Evolutionary conservation across 2,797 vertebrate species (phyloP).

Genomic region (Mallotus villosus): DNA sequence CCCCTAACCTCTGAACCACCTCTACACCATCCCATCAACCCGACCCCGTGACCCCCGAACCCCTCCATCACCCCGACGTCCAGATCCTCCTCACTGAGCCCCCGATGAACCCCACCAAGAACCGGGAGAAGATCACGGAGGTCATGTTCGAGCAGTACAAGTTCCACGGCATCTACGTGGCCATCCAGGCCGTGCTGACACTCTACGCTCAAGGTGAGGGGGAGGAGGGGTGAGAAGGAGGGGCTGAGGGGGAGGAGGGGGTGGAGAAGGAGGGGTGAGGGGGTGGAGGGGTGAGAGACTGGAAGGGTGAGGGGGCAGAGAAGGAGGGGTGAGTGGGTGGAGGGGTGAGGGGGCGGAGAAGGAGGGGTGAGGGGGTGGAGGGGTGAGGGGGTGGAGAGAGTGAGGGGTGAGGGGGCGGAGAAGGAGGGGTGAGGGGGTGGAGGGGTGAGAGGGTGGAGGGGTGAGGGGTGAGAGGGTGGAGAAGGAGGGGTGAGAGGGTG

Average conservation of each 20-base stretch:
- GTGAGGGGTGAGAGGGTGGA: conserved; percentile 62
- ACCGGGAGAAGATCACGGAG: conserved; percentile 81
- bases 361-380: conserved; percentile 24
- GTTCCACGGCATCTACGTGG: conserved; percentile 80
- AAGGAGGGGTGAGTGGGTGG: background rate
- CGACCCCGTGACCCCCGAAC: too few relatives aligned
- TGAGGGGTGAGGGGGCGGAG: conserved; percentile 63
- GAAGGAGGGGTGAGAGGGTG: too few relatives aligned
- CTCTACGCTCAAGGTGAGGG: conserved; percentile 80
- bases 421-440: too few relatives aligned
- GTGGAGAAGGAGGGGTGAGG: background rate
- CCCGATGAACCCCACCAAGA: conserved; percentile 82
- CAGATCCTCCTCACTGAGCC: conserved; percentile 80
- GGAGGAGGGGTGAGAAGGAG: background rate
- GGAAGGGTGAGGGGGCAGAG: conserved; percentile 65
- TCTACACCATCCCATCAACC: too few relatives aligned
- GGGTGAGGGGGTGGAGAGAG: too few relatives aligned
- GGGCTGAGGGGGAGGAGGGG: too few relatives aligned
- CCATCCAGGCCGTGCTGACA: conserved; percentile 82
- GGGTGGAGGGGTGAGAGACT: background rate
- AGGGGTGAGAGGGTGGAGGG: too few relatives aligned
- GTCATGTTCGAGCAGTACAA: conserved; percentile 83
- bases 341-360: conserved; percentile 64
- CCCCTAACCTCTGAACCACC: too few relatives aligned
- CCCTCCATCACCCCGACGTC: background rate